Percentiles rank a stretch among this genome's conserved stretches.
Evolutionary conservation across 2,888 invertebrate genomes (phyloP).

Genomic region (Sminthurinus aureus): DNA sequence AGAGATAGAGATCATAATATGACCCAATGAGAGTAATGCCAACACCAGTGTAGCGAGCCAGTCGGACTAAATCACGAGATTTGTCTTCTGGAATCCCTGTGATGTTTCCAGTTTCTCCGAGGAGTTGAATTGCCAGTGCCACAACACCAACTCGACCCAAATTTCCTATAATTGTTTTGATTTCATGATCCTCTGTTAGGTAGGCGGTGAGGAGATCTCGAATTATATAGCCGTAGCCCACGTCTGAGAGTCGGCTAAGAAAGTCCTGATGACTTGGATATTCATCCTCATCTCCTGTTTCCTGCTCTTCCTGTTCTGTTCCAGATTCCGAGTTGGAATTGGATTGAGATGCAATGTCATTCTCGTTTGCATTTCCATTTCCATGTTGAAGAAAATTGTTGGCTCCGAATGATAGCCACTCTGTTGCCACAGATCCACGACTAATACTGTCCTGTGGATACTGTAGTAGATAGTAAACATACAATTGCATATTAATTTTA

Average conservation of each 20-base stretch:
- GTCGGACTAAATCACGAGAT: not conserved
- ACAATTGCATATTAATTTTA: no score
- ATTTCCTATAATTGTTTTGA: not conserved
- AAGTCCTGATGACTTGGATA: not conserved
- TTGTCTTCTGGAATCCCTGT: not conserved
- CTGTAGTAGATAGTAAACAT: no score
- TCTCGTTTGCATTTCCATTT: no score
- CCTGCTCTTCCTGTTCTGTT: no score
- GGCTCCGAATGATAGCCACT: no score
- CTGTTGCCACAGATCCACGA: no score
- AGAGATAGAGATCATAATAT: slow-evolving; percentile 5
- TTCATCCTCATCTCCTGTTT: no score
- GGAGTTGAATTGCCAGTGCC: not conserved
- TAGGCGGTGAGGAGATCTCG: not conserved
- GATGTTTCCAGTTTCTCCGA: not conserved
- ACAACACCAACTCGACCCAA: not conserved
- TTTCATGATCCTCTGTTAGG: not conserved
- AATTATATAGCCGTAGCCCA: not conserved
- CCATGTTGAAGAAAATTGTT: no score
- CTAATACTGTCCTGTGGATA: no score
- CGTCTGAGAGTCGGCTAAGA: not conserved
- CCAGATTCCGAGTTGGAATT: no score
- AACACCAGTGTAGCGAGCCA: not conserved
- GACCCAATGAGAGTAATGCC: not conserved
- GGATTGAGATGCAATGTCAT: no score